phyloP scores from a whole-genome alignment of 2,888 invertebrate genomes.

The Pollenia angustigena region DNA sequence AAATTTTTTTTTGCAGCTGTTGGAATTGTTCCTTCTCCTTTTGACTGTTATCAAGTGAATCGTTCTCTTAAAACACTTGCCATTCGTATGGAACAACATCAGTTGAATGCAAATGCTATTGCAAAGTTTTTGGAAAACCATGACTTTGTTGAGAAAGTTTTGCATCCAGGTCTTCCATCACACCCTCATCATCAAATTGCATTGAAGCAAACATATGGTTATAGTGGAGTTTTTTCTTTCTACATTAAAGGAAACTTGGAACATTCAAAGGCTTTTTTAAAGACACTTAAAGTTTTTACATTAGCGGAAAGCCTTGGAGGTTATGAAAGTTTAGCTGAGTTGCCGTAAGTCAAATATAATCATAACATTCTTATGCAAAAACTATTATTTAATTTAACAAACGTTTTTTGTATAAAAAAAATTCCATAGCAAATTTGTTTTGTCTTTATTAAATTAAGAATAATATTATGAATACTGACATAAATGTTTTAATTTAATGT shows the following conservation, averaged over 20 bases:
- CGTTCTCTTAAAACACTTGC: constrained; percentile 97
- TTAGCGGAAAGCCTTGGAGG: constrained; percentile 98
- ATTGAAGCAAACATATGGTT: constrained; percentile 92
- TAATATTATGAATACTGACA: too few relatives aligned
- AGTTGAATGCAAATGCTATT: constrained; percentile 90
- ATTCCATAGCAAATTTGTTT: too few relatives aligned
- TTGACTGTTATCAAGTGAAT: constrained; percentile 97
- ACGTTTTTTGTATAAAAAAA: too few relatives aligned
- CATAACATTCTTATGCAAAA: too few relatives aligned
- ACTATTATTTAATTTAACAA: too few relatives aligned
- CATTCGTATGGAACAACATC: constrained; percentile 95
- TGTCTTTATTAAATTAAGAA: too few relatives aligned
- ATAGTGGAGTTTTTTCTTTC: constrained; percentile 96
- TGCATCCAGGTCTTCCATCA: constrained; percentile 93
- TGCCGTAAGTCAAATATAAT: constrained; percentile 89
- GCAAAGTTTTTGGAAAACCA: constrained; percentile 93
- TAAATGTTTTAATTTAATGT: too few relatives aligned
- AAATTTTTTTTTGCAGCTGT: constrained; percentile 76
- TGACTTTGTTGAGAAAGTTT: constrained; percentile 90
- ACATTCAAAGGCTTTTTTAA: constrained; percentile 90
- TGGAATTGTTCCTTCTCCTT: constrained; percentile 97
- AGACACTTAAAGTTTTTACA: constrained; percentile 91
- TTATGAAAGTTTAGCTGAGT: constrained; percentile 96
- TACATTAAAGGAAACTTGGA: constrained; percentile 91
- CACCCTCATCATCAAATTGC: constrained; percentile 94